Evolutionary conservation across 2,797 vertebrate genomes (phyloP), one percentile per base, ranked within the genome.

Genomic region (Scolopax rusticola): DNA sequence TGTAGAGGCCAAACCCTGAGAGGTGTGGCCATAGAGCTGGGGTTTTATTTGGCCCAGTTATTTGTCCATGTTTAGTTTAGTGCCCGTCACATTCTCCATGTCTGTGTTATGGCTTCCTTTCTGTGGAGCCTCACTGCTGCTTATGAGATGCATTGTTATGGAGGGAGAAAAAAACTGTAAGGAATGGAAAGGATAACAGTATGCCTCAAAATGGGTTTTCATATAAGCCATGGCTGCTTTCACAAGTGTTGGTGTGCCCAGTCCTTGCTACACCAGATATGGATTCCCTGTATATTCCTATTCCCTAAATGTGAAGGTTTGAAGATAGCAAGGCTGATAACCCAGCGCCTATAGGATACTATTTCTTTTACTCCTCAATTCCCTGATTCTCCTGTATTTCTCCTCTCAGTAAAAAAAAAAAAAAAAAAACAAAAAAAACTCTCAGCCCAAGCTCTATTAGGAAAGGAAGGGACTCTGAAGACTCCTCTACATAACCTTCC

Each of bases 71-170:
- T 71, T 87, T 47, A 65, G 30, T 64, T 61, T 40, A 82, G 67
- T 54, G 33, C 70, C 76, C 74, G 24, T 75, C 15, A 38, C 47
- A 74, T 40, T 92, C 47, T 87, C 84, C 38, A 6, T 78, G 68
- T 68, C 50, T 87, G 48, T 48, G 15, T 60, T 56, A 47, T 2
- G 30, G 45, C 47, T 82, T 79, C 74, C 74, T 70, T 68, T 59
- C 27, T 70, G 67, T 51, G 86, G n/a, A 95, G 63, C 51, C 80
- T 93, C 79, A 50, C 69, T 88, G 73, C 53, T 78, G 77, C 77
- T 84, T 79, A 18, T 57, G 45, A 93, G 38, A 57, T 68, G 38
- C 33, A 4, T 57, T 90, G 54, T 61, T 51, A 60, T 6, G 6
- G 32, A 57, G 3, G 28, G 41, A 23, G 10, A 0, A 5, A n/a